Conservation (phyloP, 2,888 invertebrate genomes). For the Meloe dianella region DNA sequence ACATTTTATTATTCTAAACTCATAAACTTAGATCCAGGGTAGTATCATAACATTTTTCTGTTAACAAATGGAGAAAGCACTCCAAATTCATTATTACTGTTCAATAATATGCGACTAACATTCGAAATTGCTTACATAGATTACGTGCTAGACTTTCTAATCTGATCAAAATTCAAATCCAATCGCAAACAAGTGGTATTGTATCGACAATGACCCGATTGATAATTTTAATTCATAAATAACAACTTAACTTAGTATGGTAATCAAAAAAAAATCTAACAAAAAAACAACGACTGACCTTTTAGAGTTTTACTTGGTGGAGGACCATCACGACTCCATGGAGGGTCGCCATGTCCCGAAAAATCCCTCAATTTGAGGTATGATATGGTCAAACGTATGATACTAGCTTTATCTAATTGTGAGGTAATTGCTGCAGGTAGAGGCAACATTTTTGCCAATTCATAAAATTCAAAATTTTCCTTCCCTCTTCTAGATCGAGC, state of each 20-base stretch:
- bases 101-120: conserved; percentile 31
- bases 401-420: conserved; percentile 94
- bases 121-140: conserved; percentile 31
- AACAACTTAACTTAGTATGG: too few relatives aligned
- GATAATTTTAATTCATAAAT: neutral
- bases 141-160: conserved; percentile 32
- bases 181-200: neutral
- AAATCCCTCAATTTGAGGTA: conserved; percentile 94
- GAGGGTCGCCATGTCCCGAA: conserved; percentile 94
- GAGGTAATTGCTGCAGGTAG: conserved; percentile 90
- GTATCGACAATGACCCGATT: neutral
- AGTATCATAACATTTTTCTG: conserved; percentile 42
- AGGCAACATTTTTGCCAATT: conserved; percentile 93
- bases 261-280: too few relatives aligned
- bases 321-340: conserved; percentile 87
- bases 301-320: conserved; percentile 81
- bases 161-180: conserved; percentile 28
- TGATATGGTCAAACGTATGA: conserved; percentile 94
- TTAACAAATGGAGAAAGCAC: conserved; percentile 36
- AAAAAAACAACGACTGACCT: conserved; percentile 70
- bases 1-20: conserved; percentile 49
- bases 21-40: conserved; percentile 48
- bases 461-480: conserved; percentile 96
- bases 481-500: conserved; percentile 90
- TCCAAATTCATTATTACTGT: conserved; percentile 36